Evolutionary conservation across 2,888 invertebrate genomes (phyloP), one percentile per base, ranked within the genome.

Genomic region (Drosophila borealis): DNA sequence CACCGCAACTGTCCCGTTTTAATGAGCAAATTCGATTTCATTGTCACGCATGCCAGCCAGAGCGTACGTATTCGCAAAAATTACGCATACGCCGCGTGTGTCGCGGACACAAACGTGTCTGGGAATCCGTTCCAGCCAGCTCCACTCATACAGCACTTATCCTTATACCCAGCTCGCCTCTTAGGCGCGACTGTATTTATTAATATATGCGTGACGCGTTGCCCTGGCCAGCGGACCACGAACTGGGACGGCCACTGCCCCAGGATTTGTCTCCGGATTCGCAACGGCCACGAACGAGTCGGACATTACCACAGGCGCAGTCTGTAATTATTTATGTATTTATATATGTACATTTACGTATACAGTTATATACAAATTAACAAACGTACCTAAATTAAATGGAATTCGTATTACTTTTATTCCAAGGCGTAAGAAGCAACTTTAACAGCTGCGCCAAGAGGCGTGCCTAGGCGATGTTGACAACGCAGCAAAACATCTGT

Each of bases 1-100:
- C 49, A 48, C 11, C 37, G 34, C 68, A 77, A 78, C 77, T 80
- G 83, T 70, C 66, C 67, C 69, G 72, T 78, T 86, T 77, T 83
- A 85, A 87, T 87, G 85, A 87, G 83, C 74, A 80, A 86, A 87
- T 86, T 88, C 83, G 83, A 87, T 85, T 83, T 81, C 88, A 81
- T 80, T 87, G 87, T 81, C 86, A 87, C 80, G 87, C 81, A 75
- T 48, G 53, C 59, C 36, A 29, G 45, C 36, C 19, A 25, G 19
- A 34, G 57, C 53, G 49, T 17, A 39, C 67, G 55, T 60, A 65
- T 54, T 44, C 57, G 48, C 46, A 61, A 80, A 86, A 82, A 85
- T 84, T 80, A 76, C 82, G 64, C 86, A 85, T 80, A 85, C 86
- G 77, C 74, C 67, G 61, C 63, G 74, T 74, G 70, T 63, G 65